These are phyloP conservation scores for Oxyruncus cristatus DNA, from an alignment of 2,113 vertebrate species.

Conservation along the genomic window DNA sequence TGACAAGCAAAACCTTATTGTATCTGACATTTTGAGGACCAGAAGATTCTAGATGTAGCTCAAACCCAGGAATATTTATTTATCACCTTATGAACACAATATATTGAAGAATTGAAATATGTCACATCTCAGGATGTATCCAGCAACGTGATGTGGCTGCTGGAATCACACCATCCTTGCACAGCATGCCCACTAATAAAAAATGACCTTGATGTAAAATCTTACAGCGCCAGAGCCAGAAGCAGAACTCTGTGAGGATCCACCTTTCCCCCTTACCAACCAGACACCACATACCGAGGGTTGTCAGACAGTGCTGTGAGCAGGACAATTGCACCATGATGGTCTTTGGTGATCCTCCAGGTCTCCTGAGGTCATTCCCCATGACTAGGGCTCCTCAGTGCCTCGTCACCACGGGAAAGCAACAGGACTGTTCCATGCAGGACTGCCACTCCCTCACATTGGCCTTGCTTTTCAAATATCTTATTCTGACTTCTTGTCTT, in stretches of 20 bases:
- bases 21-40: not conserved
- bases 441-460: not conserved
- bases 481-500: not conserved
- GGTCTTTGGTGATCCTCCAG: not conserved
- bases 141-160: not conserved
- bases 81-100: not conserved
- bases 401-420: not conserved
- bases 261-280: not conserved
- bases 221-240: not conserved
- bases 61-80: not conserved
- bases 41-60: not conserved
- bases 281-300: fast-evolving
- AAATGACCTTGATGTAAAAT: not conserved
- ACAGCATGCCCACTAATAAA: not conserved
- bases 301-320: not conserved
- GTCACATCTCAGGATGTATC: not conserved
- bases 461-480: not conserved
- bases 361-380: not conserved
- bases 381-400: not conserved
- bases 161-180: not conserved
- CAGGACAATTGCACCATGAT: fast-evolving
- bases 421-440: not conserved
- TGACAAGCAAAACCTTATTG: not conserved
- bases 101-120: not conserved
- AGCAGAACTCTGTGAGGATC: not conserved